These are phyloP conservation scores for Boulengeromyrus knoepffleri DNA, from an alignment of 2,113 vertebrate genomes.

Conservation along the genomic window DNA sequence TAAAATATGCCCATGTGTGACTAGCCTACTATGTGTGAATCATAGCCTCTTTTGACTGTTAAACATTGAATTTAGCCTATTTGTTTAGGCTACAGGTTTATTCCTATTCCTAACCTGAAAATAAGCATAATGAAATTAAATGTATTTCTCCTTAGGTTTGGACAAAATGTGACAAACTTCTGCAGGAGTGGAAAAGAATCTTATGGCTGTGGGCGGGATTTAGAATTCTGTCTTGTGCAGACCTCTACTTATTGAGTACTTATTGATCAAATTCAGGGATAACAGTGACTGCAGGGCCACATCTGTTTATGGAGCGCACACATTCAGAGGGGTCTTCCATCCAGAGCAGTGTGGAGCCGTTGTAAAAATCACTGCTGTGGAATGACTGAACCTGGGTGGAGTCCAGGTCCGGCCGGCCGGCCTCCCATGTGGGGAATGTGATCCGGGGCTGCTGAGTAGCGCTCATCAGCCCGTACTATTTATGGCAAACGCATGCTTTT, in stretches of 20 bases:
- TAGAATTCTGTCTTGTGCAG: not conserved
- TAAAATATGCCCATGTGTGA: not conserved
- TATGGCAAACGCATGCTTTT: slow-evolving; percentile 90
- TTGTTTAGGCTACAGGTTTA: not conserved
- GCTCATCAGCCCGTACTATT: slow-evolving; percentile 81
- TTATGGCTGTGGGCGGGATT: not conserved
- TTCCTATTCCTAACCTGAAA: not conserved
- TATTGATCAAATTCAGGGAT: not conserved
- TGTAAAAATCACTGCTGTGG: not conserved
- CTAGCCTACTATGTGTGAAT: not conserved
- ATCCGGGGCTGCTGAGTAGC: slow-evolving; percentile 68
- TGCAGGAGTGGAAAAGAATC: not conserved
- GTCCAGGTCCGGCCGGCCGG: slow-evolving; percentile 50
- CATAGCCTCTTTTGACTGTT: not conserved
- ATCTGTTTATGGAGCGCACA: not conserved
- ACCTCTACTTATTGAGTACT: not conserved
- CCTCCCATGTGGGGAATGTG: slow-evolving; percentile 80
- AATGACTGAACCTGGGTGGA: slow-evolving; percentile 56
- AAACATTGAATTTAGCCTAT: not conserved
- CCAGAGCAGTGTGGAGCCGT: not conserved
- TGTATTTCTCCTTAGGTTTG: not conserved
- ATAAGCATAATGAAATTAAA: not conserved
- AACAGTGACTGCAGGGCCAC: not conserved
- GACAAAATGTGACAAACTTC: not conserved
- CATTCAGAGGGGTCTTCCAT: not conserved